Base-by-base conservation (phyloP, 1,140 invertebrate genomes). In the Drosophila cardini region DNA sequence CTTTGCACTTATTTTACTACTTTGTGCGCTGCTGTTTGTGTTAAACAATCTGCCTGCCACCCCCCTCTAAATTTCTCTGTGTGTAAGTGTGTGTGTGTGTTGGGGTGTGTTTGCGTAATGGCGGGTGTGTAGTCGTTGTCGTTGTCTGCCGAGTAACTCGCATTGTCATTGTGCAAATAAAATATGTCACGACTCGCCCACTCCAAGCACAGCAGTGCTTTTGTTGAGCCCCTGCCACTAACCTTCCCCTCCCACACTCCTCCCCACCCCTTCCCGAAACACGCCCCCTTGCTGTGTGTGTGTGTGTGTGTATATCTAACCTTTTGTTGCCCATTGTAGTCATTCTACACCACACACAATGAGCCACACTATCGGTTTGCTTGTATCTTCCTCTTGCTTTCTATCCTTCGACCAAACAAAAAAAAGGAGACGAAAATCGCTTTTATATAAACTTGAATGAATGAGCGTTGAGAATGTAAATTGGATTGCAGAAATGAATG, bases 111-210 rank as follows among this genome's bases (percentile, higher is more conserved):
- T 78, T 84, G 81, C 58, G 77, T 84, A 84, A 83, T 84, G 80
- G 81, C 73, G 81, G 80, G 80, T 83, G 80, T 73, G 63, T 72
- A 73, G 56, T 58, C 56, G 36, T 40, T 36, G 52, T 57, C 52
- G 67, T 57, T 48, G 48, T 53, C 63, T 72, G 69, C 45, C 79
- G 73, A 89, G 83, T 83, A 84, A 89, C 83, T 87, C 83, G 83
- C 82, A 89, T 87, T 89, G 84, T 89, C 84, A 89, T 89, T 91
- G 89, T 89, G 89, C 84, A 91, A 91, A 91, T 89, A 91, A 91
- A 91, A 91, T 91, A 91, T 91, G 89, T 91, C 89, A 91, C 89
- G 89, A 89, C 80, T 90, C 67, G 58, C 86, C 84, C 84, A 89
- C 67, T 69, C 84, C 73, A 30, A 26, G 42, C 16, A 13, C 58